phyloP scores from a whole-genome alignment of 2,888 invertebrate species.

The Rhagophthalmus giganteus region DNA sequence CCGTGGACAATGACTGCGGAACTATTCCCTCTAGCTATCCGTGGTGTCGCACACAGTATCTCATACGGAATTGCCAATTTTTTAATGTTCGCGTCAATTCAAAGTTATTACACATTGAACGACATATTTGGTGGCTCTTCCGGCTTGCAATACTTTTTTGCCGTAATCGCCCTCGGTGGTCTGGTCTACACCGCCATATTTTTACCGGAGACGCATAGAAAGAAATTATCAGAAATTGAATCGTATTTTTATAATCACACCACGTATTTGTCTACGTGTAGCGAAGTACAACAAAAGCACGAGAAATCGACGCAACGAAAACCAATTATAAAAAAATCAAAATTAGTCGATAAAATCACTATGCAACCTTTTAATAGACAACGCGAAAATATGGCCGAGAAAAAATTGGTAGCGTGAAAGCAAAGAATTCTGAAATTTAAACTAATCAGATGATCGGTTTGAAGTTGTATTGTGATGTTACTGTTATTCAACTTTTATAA shows the following conservation, averaged over 20 bases:
- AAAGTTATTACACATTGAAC: slow-evolving; percentile 55
- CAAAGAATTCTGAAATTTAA: no score
- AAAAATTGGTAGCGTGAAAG: slow-evolving; percentile 12
- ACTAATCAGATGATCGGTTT: not conserved
- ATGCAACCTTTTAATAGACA: slow-evolving; percentile 31
- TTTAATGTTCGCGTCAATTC: slow-evolving; percentile 62
- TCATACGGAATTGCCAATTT: slow-evolving; percentile 62
- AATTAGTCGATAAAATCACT: slow-evolving; percentile 27
- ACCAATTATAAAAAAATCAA: slow-evolving; percentile 35
- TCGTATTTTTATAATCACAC: slow-evolving; percentile 56
- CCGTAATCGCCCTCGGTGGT: slow-evolving; percentile 54
- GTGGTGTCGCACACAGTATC: slow-evolving; percentile 63
- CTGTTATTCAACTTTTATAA: no score
- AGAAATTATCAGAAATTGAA: slow-evolving; percentile 56
- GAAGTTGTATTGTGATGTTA: not conserved
- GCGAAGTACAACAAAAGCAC: slow-evolving; percentile 1
- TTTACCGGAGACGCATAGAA: slow-evolving; percentile 57
- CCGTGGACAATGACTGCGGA: slow-evolving; percentile 71
- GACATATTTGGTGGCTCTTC: slow-evolving; percentile 54
- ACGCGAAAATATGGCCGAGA: slow-evolving; percentile 30
- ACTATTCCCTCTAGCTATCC: slow-evolving; percentile 63
- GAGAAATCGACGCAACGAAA: slow-evolving; percentile 16
- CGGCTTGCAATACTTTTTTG: slow-evolving; percentile 62
- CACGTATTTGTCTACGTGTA: slow-evolving; percentile 4
- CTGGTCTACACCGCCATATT: slow-evolving; percentile 53